Evolutionary conservation across 2,888 invertebrate species (phyloP).

Genomic region (Theretra japonica): DNA sequence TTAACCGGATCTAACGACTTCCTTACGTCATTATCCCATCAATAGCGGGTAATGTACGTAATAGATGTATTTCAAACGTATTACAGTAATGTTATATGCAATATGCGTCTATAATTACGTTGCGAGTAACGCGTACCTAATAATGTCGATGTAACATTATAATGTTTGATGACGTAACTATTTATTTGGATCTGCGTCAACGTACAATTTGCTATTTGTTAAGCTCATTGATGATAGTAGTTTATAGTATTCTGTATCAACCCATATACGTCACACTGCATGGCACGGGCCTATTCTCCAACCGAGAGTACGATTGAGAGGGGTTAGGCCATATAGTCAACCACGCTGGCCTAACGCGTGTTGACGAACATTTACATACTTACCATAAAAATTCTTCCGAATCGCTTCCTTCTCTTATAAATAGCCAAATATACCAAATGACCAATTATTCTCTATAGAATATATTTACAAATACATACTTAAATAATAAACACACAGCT

Average conservation of each 20-base stretch:
- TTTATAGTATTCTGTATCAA: no score
- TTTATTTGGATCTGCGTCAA: constrained; percentile 4
- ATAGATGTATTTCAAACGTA: constrained; percentile 50
- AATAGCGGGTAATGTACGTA: constrained; percentile 55
- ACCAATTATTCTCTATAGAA: no score
- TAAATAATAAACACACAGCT: background rate
- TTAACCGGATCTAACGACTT: constrained; percentile 45
- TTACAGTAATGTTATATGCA: constrained; percentile 37
- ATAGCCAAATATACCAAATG: no score
- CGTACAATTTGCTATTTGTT: background rate
- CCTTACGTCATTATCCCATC: constrained; percentile 53
- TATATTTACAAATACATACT: no score
- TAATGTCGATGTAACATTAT: constrained; percentile 32
- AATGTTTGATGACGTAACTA: constrained; percentile 31
- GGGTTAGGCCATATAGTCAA: no score
- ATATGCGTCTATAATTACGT: constrained; percentile 35
- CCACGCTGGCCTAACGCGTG: no score
- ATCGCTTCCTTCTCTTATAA: no score
- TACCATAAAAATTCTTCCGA: no score
- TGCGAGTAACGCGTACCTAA: constrained; percentile 31
- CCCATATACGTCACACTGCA: no score
- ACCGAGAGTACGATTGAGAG: no score
- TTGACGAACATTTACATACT: no score
- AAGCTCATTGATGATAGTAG: background rate
- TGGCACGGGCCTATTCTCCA: no score